Base-by-base conservation (phyloP, 2,888 invertebrate genomes). In the Globia sparganii region DNA sequence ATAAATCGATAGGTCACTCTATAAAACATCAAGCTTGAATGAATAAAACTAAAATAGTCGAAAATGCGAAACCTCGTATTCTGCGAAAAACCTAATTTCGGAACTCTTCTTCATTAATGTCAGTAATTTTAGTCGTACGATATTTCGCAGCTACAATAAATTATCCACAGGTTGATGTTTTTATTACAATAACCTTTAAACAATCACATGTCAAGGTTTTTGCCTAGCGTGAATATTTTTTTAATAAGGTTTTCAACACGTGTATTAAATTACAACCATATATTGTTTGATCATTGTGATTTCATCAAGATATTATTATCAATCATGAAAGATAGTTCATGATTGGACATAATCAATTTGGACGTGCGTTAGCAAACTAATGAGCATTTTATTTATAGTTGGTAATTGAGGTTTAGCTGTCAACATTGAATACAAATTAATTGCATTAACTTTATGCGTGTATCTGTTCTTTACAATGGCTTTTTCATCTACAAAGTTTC, bases 171-270 rank as follows among this genome's bases (percentile, higher is more conserved):
- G 31, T 6, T 73, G 84, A 80, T 64, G 59, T 77, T 78, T 81
- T 87, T 87, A 84, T 83, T 78, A 64, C 49, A 74, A 67, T 86
- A 56, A 77, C 65, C 72, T 86, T 84, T 79, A 69, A 77, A 80
- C 77, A 64, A 75, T 18, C 70, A 56, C 79, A 73, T 87, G 87
- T 88, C 89, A 87, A 88, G 89, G 88, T 11, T 74, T 21, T 49
- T 37, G 49, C 59, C 13, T 53, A 53, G 56, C 31, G 21, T 82
- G 34, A 72, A 74, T 80, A 56, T 69, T 65, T 75, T 84, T 80
- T 78, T 61, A 28, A 53, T 75, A 70, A 72, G 72, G 21, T 68
- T 61, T 64, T 62, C 70, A 68, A 77, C 75, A 68, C 21, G 25
- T 21, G 4, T 62, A 76, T 64, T 72, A 49, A 62, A 71, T 61